Evolutionary conservation across 2,797 vertebrate species (phyloP).

Genomic region (Hafferia zeledoni): DNA sequence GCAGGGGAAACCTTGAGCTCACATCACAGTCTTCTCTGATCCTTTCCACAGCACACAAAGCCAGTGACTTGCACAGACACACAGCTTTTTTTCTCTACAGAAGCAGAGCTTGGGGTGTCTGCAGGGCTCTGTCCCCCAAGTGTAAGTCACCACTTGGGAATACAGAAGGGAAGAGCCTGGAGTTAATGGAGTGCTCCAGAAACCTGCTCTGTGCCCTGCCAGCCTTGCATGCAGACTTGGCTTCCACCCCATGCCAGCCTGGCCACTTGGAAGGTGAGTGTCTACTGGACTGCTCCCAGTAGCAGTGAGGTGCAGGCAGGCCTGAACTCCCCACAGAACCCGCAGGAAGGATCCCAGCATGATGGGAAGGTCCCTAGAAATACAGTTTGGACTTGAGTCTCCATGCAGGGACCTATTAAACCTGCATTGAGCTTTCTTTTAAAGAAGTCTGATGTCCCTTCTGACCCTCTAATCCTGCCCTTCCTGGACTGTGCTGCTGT

Average conservation of each 20-base stretch:
- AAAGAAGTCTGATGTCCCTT: background rate
- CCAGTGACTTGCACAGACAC: no score
- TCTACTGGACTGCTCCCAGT: rapidly evolving
- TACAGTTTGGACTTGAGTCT: rapidly evolving
- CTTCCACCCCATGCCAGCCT: rapidly evolving
- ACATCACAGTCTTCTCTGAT: background rate
- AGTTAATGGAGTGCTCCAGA: background rate
- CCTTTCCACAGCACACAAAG: background rate
- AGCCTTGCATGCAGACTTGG: rapidly evolving
- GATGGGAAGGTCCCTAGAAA: background rate
- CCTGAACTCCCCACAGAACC: background rate
- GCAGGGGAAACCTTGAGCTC: background rate
- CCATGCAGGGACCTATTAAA: background rate
- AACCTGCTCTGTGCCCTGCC: background rate
- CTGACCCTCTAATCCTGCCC: background rate
- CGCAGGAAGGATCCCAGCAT: background rate
- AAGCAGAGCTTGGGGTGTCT: background rate
- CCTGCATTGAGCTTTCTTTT: background rate
- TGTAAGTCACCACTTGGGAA: background rate
- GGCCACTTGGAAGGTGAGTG: background rate
- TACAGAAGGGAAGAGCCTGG: background rate
- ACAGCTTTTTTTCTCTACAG: background rate
- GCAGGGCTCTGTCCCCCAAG: background rate
- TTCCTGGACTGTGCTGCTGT: background rate
- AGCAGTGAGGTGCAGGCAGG: background rate